phyloP scores from a whole-genome alignment of 53 echinoderm and acorn worm species.

The Pentamera pediparva region DNA sequence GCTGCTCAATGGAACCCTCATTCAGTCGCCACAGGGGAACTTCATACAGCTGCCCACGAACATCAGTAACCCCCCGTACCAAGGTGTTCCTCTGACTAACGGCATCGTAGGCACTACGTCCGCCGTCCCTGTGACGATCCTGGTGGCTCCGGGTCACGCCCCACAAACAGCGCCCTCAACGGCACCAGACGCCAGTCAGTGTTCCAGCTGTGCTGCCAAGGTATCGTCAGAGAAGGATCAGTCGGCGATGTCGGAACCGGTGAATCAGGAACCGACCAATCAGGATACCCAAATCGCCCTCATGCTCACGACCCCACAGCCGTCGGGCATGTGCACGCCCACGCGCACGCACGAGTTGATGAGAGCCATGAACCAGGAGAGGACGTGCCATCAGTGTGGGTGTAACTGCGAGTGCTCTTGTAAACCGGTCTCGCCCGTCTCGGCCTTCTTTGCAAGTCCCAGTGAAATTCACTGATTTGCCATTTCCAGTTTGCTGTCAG shows the following conservation, averaged over 20 bases:
- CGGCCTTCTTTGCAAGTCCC: slow-evolving; percentile 19
- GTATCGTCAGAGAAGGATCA: background rate
- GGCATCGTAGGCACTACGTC: background rate
- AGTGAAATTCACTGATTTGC: too few relatives aligned
- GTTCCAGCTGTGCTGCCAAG: slow-evolving; percentile 16
- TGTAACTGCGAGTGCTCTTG: slow-evolving; percentile 35
- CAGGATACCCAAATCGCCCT: background rate
- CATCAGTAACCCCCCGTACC: slow-evolving; percentile 3
- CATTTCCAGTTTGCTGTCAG: too few relatives aligned
- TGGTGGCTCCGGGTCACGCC: slow-evolving; percentile 4
- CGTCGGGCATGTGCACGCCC: background rate
- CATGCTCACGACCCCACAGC: background rate
- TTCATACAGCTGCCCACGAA: slow-evolving; percentile 24
- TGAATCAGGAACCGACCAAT: background rate
- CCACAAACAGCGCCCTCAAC: background rate
- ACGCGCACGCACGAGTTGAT: slow-evolving; percentile 1
- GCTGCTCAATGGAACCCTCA: slow-evolving; percentile 31
- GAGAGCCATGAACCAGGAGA: slow-evolving; percentile 6
- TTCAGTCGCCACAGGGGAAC: slow-evolving; percentile 24
- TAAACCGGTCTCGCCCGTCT: slow-evolving; percentile 12
- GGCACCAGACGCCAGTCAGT: slow-evolving; percentile 3
- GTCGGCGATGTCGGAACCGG: background rate
- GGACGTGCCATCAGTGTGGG: slow-evolving; percentile 14
- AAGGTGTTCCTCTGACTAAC: background rate
- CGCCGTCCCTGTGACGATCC: background rate